Evolutionary conservation across 2,113 vertebrate species (phyloP), one percentile per base, ranked within the genome.

Genomic region (Puntigrus tetrazona): DNA sequence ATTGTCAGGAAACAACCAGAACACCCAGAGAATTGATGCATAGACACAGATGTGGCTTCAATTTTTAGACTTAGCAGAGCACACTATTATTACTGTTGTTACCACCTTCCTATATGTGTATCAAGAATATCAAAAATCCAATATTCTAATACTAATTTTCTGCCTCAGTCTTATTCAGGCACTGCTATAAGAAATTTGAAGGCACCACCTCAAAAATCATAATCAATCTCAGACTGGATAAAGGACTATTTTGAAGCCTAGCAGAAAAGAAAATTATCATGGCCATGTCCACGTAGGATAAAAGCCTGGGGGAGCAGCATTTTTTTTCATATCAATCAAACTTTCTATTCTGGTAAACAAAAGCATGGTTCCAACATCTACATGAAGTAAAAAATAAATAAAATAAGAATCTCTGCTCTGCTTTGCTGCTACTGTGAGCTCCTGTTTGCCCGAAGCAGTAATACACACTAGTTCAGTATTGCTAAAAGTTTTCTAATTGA

Each of bases 1-100:
- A 38, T 14, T 72, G 1, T 31, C 50, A 52, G 65, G 78, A 84
- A 1, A 81, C 27, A 34, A 61, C 38, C 81, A 84, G 67, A 31
- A 27, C 74, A 57, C 29, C 76, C 67, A 86, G 36, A 27, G 38
- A 38, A 31, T 38, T 38, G 38, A 59, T 25, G 45, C 69, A 73
- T 34, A 59, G 29, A 18, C 10, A 61, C 59, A 14, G 7, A 47
- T 50, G 29, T 22, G 18, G 2, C 73, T 38, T 76, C 27, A 34
- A 34, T 22, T 36, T 27, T 31, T 14, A 55, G 69, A 41, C 20
- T 72, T 41, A 72, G 10, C n/a, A 43, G 38, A n/a, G 38, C 52
- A 43, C 38, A 73, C 13, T 36, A 72, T n/a, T 50, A 77, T 57
- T 83, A 43, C 11, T 65, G n/a, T 55, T 77, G 45, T 1, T n/a